These are phyloP conservation scores for Gadus macrocephalus DNA, from an alignment of 2,113 vertebrate genomes.

Conservation along the genomic window DNA sequence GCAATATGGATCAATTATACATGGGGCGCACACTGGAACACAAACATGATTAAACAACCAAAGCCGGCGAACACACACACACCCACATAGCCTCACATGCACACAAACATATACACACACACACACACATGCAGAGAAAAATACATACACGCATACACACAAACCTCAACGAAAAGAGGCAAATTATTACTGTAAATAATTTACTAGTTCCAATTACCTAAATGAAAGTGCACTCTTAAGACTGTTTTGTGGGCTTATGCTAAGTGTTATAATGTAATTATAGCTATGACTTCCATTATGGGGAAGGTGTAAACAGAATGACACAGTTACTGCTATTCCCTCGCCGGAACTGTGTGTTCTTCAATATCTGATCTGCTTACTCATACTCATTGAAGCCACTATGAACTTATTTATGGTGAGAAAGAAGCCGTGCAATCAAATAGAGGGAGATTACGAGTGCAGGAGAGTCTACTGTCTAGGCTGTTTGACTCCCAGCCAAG, in stretches of 20 bases:
- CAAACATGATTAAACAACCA: neutral
- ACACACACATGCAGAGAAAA: constrained; percentile 9
- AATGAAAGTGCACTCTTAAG: constrained; percentile 28
- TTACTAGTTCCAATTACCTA: constrained; percentile 1
- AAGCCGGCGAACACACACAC: constrained; percentile 6
- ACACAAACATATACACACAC: constrained; percentile 3
- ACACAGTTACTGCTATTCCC: no score
- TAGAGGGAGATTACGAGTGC: no score
- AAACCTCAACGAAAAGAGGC: neutral
- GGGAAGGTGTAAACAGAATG: no score
- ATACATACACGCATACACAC: neutral
- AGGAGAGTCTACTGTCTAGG: no score
- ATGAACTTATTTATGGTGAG: no score
- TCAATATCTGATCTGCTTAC: no score
- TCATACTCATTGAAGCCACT: no score
- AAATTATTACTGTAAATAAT: constrained; percentile 47
- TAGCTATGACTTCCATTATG: no score
- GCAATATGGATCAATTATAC: no score
- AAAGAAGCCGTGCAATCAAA: no score
- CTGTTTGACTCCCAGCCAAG: no score
- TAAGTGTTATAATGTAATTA: constrained; percentile 2
- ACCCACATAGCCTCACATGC: neutral
- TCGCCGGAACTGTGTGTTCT: no score
- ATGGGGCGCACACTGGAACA: constrained; percentile 7
- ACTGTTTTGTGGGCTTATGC: constrained; percentile 23